Base-by-base conservation (phyloP, 2,888 invertebrate species). In the Ramazzottius varieornatus region DNA sequence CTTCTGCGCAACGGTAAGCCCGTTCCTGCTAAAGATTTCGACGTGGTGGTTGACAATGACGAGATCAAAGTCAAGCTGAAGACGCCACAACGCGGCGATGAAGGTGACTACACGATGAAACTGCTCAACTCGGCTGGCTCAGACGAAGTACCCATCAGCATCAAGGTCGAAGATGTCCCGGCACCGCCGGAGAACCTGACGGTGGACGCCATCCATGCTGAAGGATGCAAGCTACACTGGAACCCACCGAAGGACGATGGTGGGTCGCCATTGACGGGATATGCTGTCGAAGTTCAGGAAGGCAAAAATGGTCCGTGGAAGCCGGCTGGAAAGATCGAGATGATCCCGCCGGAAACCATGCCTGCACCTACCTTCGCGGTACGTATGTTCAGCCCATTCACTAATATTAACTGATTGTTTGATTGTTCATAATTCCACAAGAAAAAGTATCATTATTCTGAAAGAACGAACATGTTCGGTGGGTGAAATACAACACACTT, bases 31-130 rank as follows among this genome's bases (percentile, higher is more conserved):
- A 91, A 88, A 73, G 91, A 92, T 71, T 84, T 90, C 32, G 91
- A 93, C 74, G 84, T 88, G 32, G 82, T 87, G 32, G 85, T 96
- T n/a, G 83, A 85, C 65, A 90, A 91, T 71, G 93, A 92, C 70
- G 89, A 89, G 74, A 81, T 91, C 63, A 83, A 85, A 2, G 89
- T 88, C 74, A 90, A 88, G 75, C 83, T 92, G 72, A 92, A 92
- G 73, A 91, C 91, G 74, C 92, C 93, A 0, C 82, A 89, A 67
- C 86, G 86, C 68, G 82, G 83, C 68, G 86, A 91, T 68, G 72
- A 76, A 2, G 98, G 96, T 64, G 84, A 84, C 72, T 99, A 94
- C 77, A 87, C 90, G 76, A 83, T 99, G 68, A 88, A 88, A 74
- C 78, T 99, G 66, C 83, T 85, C 32, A 99, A 99, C 75, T 86